Evolutionary conservation across 2,888 invertebrate species (phyloP).

Genomic region (Ecliptopera silaceata): DNA sequence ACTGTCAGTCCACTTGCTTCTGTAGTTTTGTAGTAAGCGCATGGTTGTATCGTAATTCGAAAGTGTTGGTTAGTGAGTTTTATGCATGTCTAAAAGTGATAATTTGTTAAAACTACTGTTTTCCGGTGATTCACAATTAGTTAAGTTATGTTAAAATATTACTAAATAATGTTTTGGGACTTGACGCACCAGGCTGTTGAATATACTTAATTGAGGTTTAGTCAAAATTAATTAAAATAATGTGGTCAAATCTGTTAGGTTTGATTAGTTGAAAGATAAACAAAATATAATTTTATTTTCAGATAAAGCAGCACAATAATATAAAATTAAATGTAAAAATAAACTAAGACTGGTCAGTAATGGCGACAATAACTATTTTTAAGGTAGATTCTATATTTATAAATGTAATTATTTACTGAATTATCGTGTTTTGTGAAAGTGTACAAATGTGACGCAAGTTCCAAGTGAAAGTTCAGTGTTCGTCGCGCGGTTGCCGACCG

Average conservation of each 20-base stretch:
- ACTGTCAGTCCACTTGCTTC: neutral
- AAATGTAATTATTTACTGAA: conserved; percentile 21
- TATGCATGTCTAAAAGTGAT: neutral
- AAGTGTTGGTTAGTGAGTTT: neutral
- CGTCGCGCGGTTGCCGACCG: conserved; percentile 45
- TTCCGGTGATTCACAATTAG: neutral
- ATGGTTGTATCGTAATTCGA: neutral
- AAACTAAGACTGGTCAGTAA: conserved; percentile 39
- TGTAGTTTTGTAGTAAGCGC: neutral
- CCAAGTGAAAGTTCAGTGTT: conserved; percentile 68
- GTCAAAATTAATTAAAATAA: neutral
- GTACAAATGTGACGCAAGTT: conserved; percentile 53
- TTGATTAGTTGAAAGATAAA: neutral
- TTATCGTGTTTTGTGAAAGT: conserved; percentile 34
- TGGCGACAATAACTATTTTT: conserved; percentile 50
- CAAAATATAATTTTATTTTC: conserved; percentile 5
- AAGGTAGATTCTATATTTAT: conserved; percentile 32
- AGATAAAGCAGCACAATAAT: conserved; percentile 29
- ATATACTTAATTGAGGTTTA: neutral
- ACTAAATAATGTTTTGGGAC: neutral
- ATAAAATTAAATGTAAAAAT: conserved; percentile 20
- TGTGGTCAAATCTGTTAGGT: neutral
- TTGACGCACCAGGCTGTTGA: conserved; percentile 21
- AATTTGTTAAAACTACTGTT: neutral
- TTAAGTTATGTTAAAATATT: neutral